Conservation (phyloP, 1,140 invertebrate species). For the Scaptomyza graminum region DNA sequence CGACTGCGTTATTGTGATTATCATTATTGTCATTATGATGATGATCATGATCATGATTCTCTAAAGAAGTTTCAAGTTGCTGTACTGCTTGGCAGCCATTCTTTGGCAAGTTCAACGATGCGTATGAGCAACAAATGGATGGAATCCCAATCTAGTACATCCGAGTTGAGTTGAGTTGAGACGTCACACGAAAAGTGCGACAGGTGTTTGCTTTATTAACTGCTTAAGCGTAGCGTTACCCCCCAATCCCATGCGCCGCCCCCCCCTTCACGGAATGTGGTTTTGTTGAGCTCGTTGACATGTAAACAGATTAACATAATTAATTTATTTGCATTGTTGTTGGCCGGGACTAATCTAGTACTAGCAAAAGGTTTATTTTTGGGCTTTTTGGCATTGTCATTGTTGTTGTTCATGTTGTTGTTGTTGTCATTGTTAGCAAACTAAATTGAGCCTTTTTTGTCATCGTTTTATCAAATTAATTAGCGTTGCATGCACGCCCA, state of each 20-base stretch:
- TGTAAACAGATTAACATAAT: constrained; percentile 82
- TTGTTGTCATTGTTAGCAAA: constrained; percentile 41
- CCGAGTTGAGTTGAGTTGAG: neutral
- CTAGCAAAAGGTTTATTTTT: constrained; percentile 2
- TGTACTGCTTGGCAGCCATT: constrained; percentile 9
- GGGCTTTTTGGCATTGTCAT: no score
- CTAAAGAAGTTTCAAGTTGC: constrained; percentile 47
- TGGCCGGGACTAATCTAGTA: constrained; percentile 35
- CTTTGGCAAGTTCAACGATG: constrained; percentile 40
- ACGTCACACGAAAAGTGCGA: constrained; percentile 46
- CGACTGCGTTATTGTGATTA: constrained; percentile 21
- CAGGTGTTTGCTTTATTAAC: constrained; percentile 78
- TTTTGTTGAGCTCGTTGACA: constrained; percentile 47
- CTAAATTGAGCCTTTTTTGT: constrained; percentile 54
- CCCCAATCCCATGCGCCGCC: neutral
- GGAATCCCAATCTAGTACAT: neutral
- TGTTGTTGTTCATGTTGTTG: constrained; percentile 4
- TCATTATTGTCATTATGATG: constrained; percentile 7
- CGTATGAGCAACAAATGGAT: constrained; percentile 49
- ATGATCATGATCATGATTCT: constrained; percentile 31
- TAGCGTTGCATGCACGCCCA: constrained; percentile 38
- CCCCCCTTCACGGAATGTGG: neutral
- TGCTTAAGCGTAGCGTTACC: constrained; percentile 13
- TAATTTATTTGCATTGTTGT: constrained; percentile 68
- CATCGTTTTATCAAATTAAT: constrained; percentile 57